Evolutionary conservation across 2,113 vertebrate species (phyloP).

Genomic region (Heterocephalus glaber): DNA sequence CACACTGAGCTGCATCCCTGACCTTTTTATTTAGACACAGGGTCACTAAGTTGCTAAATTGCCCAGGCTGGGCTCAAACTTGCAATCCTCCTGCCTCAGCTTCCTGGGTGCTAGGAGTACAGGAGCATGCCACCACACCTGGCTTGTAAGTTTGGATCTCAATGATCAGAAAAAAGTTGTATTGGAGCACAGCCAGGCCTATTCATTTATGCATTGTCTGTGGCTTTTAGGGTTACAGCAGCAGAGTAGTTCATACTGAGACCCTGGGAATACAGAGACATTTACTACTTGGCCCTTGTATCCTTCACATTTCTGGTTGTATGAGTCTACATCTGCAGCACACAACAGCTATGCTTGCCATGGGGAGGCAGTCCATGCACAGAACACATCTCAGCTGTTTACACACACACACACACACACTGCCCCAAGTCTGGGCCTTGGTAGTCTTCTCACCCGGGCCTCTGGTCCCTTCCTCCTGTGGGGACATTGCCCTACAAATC

Average conservation of each 20-base stretch:
- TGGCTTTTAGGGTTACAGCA: neutral
- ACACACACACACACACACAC: neutral
- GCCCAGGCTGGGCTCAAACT: neutral
- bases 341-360: neutral
- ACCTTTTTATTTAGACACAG: neutral
- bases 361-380: no score
- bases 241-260: neutral
- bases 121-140: neutral
- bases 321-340: neutral
- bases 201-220: accelerated
- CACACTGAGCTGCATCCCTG: neutral
- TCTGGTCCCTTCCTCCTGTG: neutral
- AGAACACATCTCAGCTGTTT: no score
- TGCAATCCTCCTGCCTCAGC: neutral
- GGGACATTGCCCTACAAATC: no score
- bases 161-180: neutral
- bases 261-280: neutral
- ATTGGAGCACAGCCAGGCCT: neutral
- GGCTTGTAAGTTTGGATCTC: neutral
- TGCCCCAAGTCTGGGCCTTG: neutral
- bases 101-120: neutral
- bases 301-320: neutral
- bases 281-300: neutral
- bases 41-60: neutral
- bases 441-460: neutral